A percentile compares a stretch with the other conserved stretches of the same genome.
Conservation (phyloP, 2,888 invertebrate species). For the Endotricha flammealis region DNA sequence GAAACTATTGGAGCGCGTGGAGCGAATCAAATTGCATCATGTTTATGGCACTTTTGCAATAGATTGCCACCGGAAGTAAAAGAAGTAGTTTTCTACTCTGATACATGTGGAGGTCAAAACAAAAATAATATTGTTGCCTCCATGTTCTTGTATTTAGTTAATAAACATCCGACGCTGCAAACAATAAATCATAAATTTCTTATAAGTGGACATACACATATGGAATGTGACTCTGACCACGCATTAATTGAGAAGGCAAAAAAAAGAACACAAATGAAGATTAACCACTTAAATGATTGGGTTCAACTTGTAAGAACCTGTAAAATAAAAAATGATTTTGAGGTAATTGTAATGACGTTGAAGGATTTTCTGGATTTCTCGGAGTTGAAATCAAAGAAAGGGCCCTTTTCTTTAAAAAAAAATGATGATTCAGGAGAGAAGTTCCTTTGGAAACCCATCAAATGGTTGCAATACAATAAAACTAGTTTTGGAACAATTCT, state of each 20-base stretch:
- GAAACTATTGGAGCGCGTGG: conserved; percentile 21
- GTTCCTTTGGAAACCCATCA: conserved; percentile 14
- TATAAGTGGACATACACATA: conserved; percentile 16
- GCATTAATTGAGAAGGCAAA: conserved; percentile 14
- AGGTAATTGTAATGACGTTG: conserved; percentile 9
- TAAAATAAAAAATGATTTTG: conserved; percentile 3
- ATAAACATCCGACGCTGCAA: conserved; percentile 11
- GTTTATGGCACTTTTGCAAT: conserved; percentile 19
- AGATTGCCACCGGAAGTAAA: conserved; percentile 8
- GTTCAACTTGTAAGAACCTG: conserved; percentile 4
- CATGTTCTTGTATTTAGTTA: conserved; percentile 8
- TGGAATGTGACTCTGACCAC: conserved; percentile 7
- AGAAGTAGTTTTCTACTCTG: conserved; percentile 13
- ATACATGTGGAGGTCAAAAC: conserved; percentile 15
- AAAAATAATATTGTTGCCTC: conserved; percentile 13
- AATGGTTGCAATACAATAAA: conserved; percentile 18
- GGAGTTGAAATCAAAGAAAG: conserved; percentile 12
- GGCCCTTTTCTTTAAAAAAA: conserved; percentile 16
- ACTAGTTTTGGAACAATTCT: conserved; percentile 9
- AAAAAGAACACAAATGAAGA: conserved; percentile 5
- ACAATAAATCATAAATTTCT: conserved; percentile 25
- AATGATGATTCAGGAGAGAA: conserved; percentile 9
- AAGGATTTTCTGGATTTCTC: conserved; percentile 1
- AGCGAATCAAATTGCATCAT: conserved; percentile 27
- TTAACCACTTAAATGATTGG: conserved; percentile 8